phyloP scores from a whole-genome alignment of 2,888 invertebrate genomes.

The Parnassius glacialis region DNA sequence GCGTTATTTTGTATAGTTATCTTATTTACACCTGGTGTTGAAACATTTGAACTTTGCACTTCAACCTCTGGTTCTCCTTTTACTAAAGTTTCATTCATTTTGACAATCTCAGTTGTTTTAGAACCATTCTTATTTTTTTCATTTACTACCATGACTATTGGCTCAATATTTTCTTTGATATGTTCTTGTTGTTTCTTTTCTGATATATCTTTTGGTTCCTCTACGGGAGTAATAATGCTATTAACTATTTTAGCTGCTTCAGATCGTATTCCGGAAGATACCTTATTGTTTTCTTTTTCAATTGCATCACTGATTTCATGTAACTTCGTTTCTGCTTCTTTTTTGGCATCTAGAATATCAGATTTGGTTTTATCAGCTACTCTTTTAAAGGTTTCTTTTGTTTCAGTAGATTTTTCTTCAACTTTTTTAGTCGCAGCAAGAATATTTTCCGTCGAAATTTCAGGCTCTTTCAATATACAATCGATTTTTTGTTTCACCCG shows the following conservation, averaged over 20 bases:
- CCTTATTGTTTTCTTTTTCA: constrained; percentile 53
- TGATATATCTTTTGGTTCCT: constrained; percentile 54
- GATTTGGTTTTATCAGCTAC: constrained; percentile 52
- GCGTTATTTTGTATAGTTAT: constrained; percentile 48
- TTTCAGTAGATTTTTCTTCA: constrained; percentile 44
- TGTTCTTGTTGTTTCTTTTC: constrained; percentile 42
- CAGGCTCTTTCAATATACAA: constrained; percentile 70
- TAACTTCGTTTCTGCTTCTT: constrained; percentile 48
- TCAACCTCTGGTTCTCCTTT: constrained; percentile 82
- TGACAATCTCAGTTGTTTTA: constrained; percentile 47
- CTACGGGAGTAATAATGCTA: constrained; percentile 73
- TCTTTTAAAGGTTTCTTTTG: constrained; percentile 49
- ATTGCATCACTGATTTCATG: constrained; percentile 53
- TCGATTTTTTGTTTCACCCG: constrained; percentile 74
- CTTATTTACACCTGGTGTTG: constrained; percentile 57
- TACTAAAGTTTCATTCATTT: constrained; percentile 70
- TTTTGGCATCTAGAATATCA: constrained; percentile 51
- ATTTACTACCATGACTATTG: constrained; percentile 67
- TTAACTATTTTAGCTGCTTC: constrained; percentile 71
- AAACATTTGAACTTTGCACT: constrained; percentile 80
- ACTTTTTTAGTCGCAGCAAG: constrained; percentile 43
- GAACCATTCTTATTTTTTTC: constrained; percentile 58
- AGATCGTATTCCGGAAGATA: constrained; percentile 55
- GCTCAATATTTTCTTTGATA: constrained; percentile 55
- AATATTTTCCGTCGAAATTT: constrained; percentile 73